phyloP scores from a whole-genome alignment of 2,113 vertebrate species.

The Heloderma charlesbogerti region DNA sequence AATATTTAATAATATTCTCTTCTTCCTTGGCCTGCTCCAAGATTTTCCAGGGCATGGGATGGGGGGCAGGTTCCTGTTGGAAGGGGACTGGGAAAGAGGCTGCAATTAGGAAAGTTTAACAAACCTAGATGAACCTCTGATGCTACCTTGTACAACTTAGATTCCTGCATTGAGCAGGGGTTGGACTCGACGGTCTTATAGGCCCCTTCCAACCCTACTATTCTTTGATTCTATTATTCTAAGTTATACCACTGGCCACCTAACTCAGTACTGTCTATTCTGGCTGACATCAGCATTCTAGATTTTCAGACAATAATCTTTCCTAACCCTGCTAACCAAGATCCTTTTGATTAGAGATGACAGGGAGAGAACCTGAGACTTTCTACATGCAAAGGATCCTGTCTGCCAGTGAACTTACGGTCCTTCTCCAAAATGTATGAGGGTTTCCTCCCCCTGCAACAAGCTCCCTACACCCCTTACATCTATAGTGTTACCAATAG shows the following conservation, averaged over 20 bases:
- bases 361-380: neutral
- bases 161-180: too few relatives aligned
- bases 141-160: too few relatives aligned
- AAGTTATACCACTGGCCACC: neutral
- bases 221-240: too few relatives aligned
- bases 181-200: too few relatives aligned
- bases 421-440: neutral
- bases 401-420: neutral
- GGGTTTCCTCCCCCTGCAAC: neutral
- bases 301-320: neutral
- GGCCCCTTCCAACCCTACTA: too few relatives aligned
- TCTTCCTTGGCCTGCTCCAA: neutral
- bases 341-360: neutral
- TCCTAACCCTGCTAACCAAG: neutral
- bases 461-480: neutral
- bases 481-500: neutral
- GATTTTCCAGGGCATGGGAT: neutral
- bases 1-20: neutral
- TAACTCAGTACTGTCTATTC: too few relatives aligned
- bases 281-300: neutral
- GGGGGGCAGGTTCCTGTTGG: neutral
- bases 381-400: neutral
- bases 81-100: neutral
- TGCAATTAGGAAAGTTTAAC: too few relatives aligned
- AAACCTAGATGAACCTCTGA: neutral